These are phyloP conservation scores for Spea bombifrons DNA, from an alignment of 2,113 vertebrate species.

Conservation along the genomic window DNA sequence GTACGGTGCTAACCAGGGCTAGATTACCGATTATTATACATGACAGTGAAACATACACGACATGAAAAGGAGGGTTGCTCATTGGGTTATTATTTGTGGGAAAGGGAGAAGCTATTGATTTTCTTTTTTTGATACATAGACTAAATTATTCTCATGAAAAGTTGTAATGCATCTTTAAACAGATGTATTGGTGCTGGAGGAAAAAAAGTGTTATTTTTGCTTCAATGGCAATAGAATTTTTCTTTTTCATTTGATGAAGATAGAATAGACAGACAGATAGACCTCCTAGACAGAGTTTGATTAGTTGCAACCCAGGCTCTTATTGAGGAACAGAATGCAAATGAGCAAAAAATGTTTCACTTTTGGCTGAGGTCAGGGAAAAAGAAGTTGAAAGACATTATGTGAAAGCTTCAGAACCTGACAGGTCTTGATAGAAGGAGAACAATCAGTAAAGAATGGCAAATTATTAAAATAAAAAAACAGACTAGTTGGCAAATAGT, in stretches of 20 bases:
- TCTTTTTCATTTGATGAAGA: conserved; percentile 60
- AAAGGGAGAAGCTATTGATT: conserved; percentile 75
- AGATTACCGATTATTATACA: background rate
- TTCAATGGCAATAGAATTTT: conserved; percentile 61
- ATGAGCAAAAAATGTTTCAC: conserved; percentile 37
- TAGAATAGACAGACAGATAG: conserved; percentile 49
- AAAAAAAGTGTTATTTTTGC: conserved; percentile 68
- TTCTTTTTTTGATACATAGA: conserved; percentile 76
- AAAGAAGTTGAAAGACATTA: conserved; percentile 43
- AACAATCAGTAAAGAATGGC: conserved; percentile 44
- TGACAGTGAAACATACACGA: background rate
- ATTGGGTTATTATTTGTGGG: background rate
- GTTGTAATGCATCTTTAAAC: conserved; percentile 77
- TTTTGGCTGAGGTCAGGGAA: conserved; percentile 43
- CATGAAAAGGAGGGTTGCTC: background rate
- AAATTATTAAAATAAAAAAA: conserved; percentile 44
- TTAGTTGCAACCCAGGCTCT: conserved; percentile 39
- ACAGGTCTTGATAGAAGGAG: conserved; percentile 37
- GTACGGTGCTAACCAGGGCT: background rate
- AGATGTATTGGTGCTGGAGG: conserved; percentile 70
- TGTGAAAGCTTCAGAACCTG: conserved; percentile 38
- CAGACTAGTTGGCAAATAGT: conserved; percentile 18
- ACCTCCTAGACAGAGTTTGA: conserved; percentile 41
- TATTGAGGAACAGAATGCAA: conserved; percentile 42
- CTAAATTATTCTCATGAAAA: conserved; percentile 79